Conservation (phyloP, 2,888 invertebrate species). For the Tineola bisselliella region DNA sequence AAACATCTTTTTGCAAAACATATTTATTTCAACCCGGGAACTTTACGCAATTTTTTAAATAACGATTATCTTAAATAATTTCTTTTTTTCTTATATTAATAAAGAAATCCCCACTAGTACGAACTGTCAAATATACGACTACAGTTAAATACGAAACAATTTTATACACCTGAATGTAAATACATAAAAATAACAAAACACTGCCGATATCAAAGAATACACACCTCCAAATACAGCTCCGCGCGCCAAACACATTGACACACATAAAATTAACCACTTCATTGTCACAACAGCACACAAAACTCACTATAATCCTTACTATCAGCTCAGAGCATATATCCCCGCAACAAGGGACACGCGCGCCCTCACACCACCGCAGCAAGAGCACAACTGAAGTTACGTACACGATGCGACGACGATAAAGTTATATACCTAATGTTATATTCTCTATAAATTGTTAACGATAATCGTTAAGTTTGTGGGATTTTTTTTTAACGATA, state of each 20-base stretch:
- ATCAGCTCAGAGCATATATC: background rate
- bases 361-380: background rate
- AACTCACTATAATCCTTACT: background rate
- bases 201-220: conserved; percentile 19
- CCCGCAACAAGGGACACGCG: background rate
- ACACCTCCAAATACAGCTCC: conserved; percentile 41
- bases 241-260: conserved; percentile 38
- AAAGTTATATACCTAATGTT: conserved; percentile 1
- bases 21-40: too few relatives aligned
- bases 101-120: too few relatives aligned
- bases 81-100: too few relatives aligned
- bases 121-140: too few relatives aligned
- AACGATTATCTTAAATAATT: too few relatives aligned
- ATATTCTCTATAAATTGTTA: background rate
- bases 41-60: too few relatives aligned
- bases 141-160: too few relatives aligned
- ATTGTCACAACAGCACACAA: conserved; percentile 34
- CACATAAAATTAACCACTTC: conserved; percentile 45
- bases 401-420: background rate
- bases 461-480: background rate
- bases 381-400: background rate
- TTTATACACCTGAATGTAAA: too few relatives aligned
- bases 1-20: too few relatives aligned
- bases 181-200: background rate
- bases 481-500: background rate